Conservation (phyloP, 2,797 vertebrate species). For the Aphelocoma californica region DNA sequence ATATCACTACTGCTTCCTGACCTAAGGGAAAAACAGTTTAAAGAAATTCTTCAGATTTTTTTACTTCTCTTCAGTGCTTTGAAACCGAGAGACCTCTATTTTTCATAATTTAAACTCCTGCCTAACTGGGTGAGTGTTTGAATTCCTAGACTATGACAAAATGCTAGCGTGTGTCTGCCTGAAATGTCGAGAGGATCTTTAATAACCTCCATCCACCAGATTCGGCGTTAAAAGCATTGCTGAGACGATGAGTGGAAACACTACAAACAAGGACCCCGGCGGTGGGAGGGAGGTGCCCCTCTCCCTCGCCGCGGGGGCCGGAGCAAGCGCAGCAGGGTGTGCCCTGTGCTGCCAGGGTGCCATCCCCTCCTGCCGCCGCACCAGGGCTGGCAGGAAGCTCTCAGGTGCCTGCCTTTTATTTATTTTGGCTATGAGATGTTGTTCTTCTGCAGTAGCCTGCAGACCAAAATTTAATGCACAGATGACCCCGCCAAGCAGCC, state of each 20-base stretch:
- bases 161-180: constrained; percentile 74
- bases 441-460: constrained; percentile 37
- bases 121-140: constrained; percentile 72
- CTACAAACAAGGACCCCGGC: constrained; percentile 31
- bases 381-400: background rate
- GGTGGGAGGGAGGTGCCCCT: background rate
- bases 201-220: constrained; percentile 54
- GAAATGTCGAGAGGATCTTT: constrained; percentile 77
- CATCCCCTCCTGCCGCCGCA: background rate
- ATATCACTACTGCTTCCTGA: constrained; percentile 30
- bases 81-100: constrained; percentile 68
- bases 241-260: constrained; percentile 47
- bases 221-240: constrained; percentile 55
- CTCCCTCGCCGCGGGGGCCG: background rate
- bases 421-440: constrained; percentile 25
- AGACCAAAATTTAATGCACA: background rate
- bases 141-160: constrained; percentile 80
- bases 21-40: constrained; percentile 58
- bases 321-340: background rate
- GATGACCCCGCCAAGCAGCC: constrained; percentile 36
- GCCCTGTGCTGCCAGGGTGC: background rate
- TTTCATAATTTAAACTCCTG: constrained; percentile 75
- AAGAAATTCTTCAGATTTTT: constrained; percentile 63
- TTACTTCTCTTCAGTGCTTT: constrained; percentile 60
- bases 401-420: constrained; percentile 57